Percentiles rank a stretch among this genome's conserved stretches.
Evolutionary conservation across 2,113 vertebrate genomes (phyloP).

Genomic region (Alligator sinensis): DNA sequence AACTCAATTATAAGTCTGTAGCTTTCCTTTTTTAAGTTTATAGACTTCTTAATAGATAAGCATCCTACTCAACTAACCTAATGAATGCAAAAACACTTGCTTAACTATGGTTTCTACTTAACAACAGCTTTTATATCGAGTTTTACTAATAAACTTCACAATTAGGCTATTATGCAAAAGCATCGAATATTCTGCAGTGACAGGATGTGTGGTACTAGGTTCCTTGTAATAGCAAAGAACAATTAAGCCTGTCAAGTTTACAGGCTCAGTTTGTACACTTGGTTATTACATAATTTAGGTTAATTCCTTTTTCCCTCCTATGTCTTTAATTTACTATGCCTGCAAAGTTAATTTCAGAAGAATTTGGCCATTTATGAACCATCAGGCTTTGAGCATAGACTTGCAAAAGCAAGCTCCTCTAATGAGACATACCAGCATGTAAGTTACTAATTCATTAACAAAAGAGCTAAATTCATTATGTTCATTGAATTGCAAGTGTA

Average conservation of each 20-base stretch:
- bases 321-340: not conserved
- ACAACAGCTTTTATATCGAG: not conserved
- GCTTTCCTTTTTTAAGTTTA: not conserved
- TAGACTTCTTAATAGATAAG: not conserved
- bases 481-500: not conserved
- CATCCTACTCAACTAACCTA: not conserved
- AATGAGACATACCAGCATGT: no score
- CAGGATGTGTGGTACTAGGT: not conserved
- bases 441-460: not conserved
- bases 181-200: not conserved
- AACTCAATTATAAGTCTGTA: not conserved
- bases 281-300: not conserved
- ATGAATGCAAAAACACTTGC: not conserved
- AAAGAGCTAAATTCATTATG: not conserved
- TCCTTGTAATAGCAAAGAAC: not conserved
- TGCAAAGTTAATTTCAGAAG: not conserved
- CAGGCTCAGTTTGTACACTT: not conserved
- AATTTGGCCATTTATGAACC: not conserved
- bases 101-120: not conserved
- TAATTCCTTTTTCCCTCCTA: not conserved
- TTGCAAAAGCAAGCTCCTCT: not conserved
- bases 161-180: not conserved
- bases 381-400: not conserved
- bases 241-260: not conserved
- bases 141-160: conserved; percentile 2